Conservation (phyloP, 2,113 vertebrate species). For the Salminus brasiliensis region DNA sequence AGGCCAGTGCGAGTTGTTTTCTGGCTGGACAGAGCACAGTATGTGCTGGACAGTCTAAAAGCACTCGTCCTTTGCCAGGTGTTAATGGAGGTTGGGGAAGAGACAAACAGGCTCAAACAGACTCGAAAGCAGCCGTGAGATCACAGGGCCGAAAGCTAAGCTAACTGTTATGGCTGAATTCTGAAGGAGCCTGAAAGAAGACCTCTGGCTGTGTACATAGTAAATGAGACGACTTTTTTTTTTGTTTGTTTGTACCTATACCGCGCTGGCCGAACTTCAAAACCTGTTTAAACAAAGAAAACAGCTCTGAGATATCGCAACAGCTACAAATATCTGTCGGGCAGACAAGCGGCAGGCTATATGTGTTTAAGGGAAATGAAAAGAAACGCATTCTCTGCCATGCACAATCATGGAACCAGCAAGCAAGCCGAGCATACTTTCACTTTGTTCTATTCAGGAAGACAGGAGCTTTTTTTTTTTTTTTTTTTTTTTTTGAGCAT, state of each 20-base stretch:
- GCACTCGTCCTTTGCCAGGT: constrained; percentile 62
- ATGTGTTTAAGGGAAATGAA: constrained; percentile 6
- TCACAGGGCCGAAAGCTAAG: constrained; percentile 44
- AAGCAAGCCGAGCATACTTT: not conserved
- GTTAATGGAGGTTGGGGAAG: constrained; percentile 69
- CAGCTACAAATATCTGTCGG: not conserved
- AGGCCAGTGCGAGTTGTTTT: constrained; percentile 53
- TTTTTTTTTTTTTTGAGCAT: not conserved
- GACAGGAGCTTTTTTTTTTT: not conserved
- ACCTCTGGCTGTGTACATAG: constrained; percentile 23
- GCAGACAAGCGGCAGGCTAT: not conserved
- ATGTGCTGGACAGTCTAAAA: constrained; percentile 55
- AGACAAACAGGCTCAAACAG: constrained; percentile 63
- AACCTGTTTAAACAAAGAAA: constrained; percentile 12
- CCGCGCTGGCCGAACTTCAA: not conserved
- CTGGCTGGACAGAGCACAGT: constrained; percentile 47
- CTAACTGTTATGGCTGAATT: constrained; percentile 11
- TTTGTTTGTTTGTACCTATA: not conserved
- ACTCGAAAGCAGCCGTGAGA: constrained; percentile 58
- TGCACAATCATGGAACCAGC: not conserved
- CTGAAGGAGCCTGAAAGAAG: constrained; percentile 33
- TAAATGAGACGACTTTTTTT: constrained; percentile 5
- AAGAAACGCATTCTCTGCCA: not conserved
- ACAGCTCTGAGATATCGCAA: not conserved
- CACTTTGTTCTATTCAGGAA: not conserved